A percentile compares a stretch with the other conserved stretches of the same genome.
phyloP scores from a whole-genome alignment of 2,797 vertebrate genomes.

The Sus cebifrons region DNA sequence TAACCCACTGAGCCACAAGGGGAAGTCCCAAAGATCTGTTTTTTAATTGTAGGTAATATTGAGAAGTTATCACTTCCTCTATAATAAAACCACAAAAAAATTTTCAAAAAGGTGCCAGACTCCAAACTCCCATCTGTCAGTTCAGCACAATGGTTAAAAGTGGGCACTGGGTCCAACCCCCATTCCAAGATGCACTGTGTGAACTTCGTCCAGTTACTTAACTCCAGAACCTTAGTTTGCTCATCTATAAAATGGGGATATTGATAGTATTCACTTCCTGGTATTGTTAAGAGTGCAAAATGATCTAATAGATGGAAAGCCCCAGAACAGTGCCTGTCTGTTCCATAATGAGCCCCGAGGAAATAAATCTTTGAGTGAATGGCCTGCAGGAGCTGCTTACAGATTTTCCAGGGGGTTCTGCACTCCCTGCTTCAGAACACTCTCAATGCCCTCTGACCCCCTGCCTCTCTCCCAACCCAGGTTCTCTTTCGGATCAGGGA shows the following conservation, averaged over 20 bases:
- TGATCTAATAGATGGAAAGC: not conserved
- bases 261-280: not conserved
- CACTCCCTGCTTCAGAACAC: not conserved
- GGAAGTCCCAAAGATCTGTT: not conserved
- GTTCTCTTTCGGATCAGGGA: constrained; percentile 90
- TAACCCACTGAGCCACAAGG: too few species aligned
- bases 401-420: not conserved
- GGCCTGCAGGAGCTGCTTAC: not conserved
- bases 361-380: fast-evolving
- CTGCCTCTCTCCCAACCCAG: constrained; percentile 74
- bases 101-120: not conserved
- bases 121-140: not conserved
- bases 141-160: too few species aligned
- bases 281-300: not conserved
- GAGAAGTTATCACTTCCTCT: not conserved
- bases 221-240: not conserved
- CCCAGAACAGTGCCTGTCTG: not conserved
- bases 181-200: not conserved
- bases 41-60: not conserved
- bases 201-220: not conserved
- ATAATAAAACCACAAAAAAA: not conserved
- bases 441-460: not conserved
- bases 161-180: not conserved
- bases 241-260: not conserved
- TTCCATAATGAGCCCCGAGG: too few species aligned